These are phyloP conservation scores for Steinernema hermaphroditum DNA, from an alignment of 2,888 invertebrate species.

Conservation along the genomic window DNA sequence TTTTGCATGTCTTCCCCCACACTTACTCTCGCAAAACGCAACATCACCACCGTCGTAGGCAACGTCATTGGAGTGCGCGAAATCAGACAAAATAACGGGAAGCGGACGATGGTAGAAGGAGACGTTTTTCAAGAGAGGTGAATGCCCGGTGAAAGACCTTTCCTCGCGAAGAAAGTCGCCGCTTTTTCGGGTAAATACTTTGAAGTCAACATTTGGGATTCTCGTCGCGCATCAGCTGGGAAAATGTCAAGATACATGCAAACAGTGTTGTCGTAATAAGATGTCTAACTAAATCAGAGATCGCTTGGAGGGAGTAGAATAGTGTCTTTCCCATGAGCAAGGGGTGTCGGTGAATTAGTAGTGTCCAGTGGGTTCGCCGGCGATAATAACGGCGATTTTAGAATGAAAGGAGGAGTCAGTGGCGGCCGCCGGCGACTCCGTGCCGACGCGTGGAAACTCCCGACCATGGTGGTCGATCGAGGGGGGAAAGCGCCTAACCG, in stretches of 20 bases:
- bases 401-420: constrained; percentile 27
- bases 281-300: too few relatives aligned
- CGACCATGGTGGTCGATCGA: constrained; percentile 19
- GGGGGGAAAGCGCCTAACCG: not conserved
- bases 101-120: not conserved
- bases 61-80: constrained; percentile 22
- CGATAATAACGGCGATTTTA: constrained; percentile 30
- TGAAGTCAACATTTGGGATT: too few relatives aligned
- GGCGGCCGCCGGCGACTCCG: constrained; percentile 30
- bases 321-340: not conserved
- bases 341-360: constrained; percentile 19
- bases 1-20: not conserved
- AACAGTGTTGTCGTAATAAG: too few relatives aligned
- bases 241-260: too few relatives aligned
- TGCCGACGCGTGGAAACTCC: constrained; percentile 31
- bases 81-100: constrained; percentile 4
- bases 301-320: too few relatives aligned
- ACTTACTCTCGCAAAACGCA: not conserved
- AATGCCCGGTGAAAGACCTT: constrained; percentile 30
- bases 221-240: too few relatives aligned
- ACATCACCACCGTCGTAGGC: not conserved
- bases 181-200: too few relatives aligned
- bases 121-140: constrained; percentile 23
- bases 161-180: not conserved
- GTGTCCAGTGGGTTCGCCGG: constrained; percentile 24